Percentiles rank a stretch among this genome's conserved stretches.
These are phyloP conservation scores for Neostethus bicornis DNA, from an alignment of 2,797 vertebrate species.

Conservation along the genomic window DNA sequence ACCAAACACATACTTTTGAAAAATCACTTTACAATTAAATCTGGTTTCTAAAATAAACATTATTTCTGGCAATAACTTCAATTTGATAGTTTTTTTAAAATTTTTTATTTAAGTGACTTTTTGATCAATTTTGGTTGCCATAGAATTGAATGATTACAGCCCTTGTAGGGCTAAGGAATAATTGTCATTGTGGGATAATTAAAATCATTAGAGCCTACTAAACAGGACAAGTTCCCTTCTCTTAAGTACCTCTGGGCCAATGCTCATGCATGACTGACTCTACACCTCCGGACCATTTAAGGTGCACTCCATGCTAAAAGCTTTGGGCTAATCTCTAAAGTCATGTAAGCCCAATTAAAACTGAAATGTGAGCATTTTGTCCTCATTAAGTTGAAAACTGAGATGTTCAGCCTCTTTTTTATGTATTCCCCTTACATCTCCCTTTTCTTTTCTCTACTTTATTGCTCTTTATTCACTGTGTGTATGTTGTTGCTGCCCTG, in stretches of 20 bases:
- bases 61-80: too few relatives aligned
- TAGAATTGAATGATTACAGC: too few relatives aligned
- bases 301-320: not conserved
- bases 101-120: too few relatives aligned
- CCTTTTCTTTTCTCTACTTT: constrained; percentile 11
- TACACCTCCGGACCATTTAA: not conserved
- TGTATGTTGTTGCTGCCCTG: constrained; percentile 21
- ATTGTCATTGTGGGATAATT: not conserved
- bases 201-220: not conserved
- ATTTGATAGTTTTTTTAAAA: too few relatives aligned
- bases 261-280: not conserved
- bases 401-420: not conserved
- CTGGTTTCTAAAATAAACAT: too few relatives aligned
- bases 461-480: constrained; percentile 17
- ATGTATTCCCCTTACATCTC: constrained; percentile 18
- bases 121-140: too few relatives aligned
- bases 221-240: not conserved
- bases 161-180: too few relatives aligned
- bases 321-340: not conserved
- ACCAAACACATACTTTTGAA: too few relatives aligned
- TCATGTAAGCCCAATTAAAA: not conserved
- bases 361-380: not conserved
- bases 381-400: not conserved
- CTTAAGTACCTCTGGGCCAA: not conserved
- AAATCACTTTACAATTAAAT: too few relatives aligned